Evolutionary conservation across 2,888 invertebrate genomes (phyloP).

Genomic region (Panopea generosa): DNA sequence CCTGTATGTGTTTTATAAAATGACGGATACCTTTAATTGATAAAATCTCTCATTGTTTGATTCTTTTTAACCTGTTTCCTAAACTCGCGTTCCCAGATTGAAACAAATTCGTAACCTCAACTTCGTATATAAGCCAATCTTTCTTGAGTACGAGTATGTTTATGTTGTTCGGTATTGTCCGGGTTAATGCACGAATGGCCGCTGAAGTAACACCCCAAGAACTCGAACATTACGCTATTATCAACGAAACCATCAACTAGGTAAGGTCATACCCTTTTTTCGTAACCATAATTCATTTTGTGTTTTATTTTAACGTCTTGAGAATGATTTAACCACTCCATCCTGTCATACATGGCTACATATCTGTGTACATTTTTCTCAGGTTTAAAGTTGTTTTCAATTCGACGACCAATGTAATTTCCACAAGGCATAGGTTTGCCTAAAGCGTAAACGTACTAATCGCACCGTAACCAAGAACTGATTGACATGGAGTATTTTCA

Average conservation of each 20-base stretch:
- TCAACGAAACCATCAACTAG: neutral
- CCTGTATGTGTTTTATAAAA: constrained; percentile 14
- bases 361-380: neutral
- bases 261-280: neutral
- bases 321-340: constrained; percentile 2
- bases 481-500: constrained; percentile 29
- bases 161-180: neutral
- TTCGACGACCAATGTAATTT: constrained; percentile 28
- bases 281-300: neutral
- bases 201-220: constrained; percentile 17
- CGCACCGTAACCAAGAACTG: constrained; percentile 38
- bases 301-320: neutral
- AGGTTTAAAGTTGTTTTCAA: constrained; percentile 38
- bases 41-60: constrained; percentile 8
- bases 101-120: constrained; percentile 1
- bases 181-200: neutral
- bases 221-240: constrained; percentile 17
- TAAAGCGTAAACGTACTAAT: constrained; percentile 46
- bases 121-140: neutral
- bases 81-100: constrained; percentile 41
- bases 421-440: constrained; percentile 50
- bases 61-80: constrained; percentile 11
- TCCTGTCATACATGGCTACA: neutral
- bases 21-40: neutral
- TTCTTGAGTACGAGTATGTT: constrained; percentile 2